Conservation (phyloP, 2,113 vertebrate genomes). For the Amphiprion ocellaris region DNA sequence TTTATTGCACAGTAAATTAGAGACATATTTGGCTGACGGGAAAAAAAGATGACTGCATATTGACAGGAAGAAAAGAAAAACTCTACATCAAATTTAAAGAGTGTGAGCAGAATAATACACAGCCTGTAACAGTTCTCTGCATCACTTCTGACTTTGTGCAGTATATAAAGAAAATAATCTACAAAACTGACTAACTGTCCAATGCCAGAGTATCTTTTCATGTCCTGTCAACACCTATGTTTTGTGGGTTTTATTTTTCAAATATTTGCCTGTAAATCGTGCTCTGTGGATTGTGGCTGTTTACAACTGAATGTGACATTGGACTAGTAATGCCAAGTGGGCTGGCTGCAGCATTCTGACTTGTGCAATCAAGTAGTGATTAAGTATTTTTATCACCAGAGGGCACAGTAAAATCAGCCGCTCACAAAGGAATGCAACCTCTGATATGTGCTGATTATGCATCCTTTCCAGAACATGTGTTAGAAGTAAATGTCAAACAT, state of each 20-base stretch:
- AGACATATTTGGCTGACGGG: not conserved
- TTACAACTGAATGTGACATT: conserved; percentile 67
- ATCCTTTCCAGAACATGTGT: conserved; percentile 17
- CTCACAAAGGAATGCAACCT: conserved; percentile 38
- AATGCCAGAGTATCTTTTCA: conserved; percentile 3
- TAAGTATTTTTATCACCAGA: conserved; percentile 63
- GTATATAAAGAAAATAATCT: conserved; percentile 18
- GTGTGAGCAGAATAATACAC: not conserved
- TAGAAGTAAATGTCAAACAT: conserved; percentile 34
- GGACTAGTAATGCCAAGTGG: conserved; percentile 49
- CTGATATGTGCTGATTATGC: conserved; percentile 42
- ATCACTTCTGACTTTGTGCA: conserved; percentile 1
- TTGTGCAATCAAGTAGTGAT: conserved; percentile 67
- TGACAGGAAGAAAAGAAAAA: no score
- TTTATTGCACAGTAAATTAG: conserved; percentile 28
- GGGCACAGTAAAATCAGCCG: conserved; percentile 54
- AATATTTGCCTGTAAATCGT: conserved; percentile 54
- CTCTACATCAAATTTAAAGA: no score
- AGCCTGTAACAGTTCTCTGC: not conserved
- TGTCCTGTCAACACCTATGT: conserved; percentile 28
- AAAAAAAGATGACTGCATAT: no score
- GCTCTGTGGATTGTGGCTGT: conserved; percentile 41
- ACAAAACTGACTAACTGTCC: not conserved
- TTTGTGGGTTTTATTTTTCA: conserved; percentile 48
- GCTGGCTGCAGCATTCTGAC: conserved; percentile 41